Percentiles rank a stretch among this genome's conserved stretches.
Conservation (phyloP, 64 coral and sea anemone species). For the Orbicella faveolata region DNA sequence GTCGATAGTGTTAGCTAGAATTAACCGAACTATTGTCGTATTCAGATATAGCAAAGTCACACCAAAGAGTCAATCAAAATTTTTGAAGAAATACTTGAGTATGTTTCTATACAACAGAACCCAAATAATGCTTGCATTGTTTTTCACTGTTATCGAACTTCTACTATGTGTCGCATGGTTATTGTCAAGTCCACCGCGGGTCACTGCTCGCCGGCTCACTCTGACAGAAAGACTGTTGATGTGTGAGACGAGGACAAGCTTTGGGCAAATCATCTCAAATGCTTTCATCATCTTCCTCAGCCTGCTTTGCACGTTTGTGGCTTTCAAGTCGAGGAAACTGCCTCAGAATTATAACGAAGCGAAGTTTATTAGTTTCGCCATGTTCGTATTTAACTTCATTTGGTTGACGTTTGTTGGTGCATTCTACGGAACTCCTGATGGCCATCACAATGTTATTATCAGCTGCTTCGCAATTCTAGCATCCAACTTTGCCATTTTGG, state of each 20-base stretch:
- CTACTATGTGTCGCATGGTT: conserved; percentile 39
- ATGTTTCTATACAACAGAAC: conserved; percentile 35
- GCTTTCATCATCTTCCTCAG: conserved; percentile 76
- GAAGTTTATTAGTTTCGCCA: conserved; percentile 72
- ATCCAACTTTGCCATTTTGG: conserved; percentile 78
- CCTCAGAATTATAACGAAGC: conserved; percentile 93
- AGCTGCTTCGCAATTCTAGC: conserved; percentile 73
- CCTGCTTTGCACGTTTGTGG: conserved; percentile 79
- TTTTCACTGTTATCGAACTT: conserved; percentile 39
- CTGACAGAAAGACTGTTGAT: neutral
- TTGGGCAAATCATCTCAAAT: conserved; percentile 30
- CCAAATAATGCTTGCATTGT: conserved; percentile 41
- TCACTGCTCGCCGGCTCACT: neutral
- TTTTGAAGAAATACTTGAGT: neutral
- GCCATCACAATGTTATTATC: conserved; percentile 41
- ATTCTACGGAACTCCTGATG: conserved; percentile 64
- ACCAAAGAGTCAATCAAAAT: conserved; percentile 5
- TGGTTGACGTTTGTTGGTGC: conserved; percentile 77
- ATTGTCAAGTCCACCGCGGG: conserved; percentile 46
- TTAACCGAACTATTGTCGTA: conserved; percentile 56
- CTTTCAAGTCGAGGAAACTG: conserved; percentile 66
- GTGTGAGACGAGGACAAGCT: neutral
- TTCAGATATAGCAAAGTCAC: conserved; percentile 24
- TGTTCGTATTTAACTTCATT: conserved; percentile 88
- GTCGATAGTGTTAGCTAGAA: conserved; percentile 52